Conservation (phyloP, 2,888 invertebrate genomes). For the Yponomeuta plumbellus region DNA sequence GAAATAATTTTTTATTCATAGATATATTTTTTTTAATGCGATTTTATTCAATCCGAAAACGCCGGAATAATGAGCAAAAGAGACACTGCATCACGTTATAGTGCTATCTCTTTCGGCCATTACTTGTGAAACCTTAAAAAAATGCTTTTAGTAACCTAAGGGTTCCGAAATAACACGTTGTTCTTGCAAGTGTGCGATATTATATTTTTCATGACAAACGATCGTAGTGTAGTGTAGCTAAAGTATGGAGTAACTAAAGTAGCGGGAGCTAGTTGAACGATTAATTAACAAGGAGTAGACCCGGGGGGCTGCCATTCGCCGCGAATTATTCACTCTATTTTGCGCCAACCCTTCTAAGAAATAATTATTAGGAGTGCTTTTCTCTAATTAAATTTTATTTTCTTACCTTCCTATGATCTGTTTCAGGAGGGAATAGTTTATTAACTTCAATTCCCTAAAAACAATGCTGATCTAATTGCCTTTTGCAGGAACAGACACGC, state of each 20-base stretch:
- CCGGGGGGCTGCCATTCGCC: conserved; percentile 38
- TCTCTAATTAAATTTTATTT: conserved; percentile 47
- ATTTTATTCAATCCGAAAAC: too few relatives aligned
- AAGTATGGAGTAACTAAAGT: conserved; percentile 31
- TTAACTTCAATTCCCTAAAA: neutral
- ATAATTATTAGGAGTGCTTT: conserved; percentile 46
- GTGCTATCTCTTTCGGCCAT: too few relatives aligned
- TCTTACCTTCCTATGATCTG: conserved; percentile 36
- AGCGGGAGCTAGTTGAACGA: conserved; percentile 42
- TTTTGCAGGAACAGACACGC: too few relatives aligned
- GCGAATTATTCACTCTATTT: conserved; percentile 45
- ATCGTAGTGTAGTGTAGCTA: neutral
- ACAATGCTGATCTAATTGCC: too few relatives aligned
- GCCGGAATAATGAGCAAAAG: too few relatives aligned
- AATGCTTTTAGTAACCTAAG: too few relatives aligned
- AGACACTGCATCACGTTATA: too few relatives aligned
- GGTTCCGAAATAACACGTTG: too few relatives aligned
- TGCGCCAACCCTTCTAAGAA: conserved; percentile 44
- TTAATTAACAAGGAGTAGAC: conserved; percentile 53
- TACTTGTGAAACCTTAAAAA: too few relatives aligned
- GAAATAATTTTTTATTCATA: too few relatives aligned
- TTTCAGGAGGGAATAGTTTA: neutral
- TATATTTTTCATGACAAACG: neutral
- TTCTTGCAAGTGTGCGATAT: too few relatives aligned
- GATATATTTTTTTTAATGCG: too few relatives aligned